Base-by-base conservation (phyloP, 2,113 vertebrate genomes). In the Lampris incognitus region DNA sequence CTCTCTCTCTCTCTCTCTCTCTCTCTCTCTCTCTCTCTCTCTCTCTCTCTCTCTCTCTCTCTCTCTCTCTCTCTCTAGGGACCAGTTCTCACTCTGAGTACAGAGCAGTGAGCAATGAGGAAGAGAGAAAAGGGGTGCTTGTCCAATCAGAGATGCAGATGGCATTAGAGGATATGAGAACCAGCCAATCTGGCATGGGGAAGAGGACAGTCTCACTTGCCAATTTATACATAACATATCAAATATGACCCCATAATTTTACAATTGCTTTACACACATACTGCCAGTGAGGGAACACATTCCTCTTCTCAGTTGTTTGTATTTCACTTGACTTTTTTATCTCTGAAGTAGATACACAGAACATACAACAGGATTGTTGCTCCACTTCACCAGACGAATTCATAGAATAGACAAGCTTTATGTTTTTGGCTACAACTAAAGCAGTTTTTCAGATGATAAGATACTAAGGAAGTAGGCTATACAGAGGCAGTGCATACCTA, bases 101-200 rank as follows among this genome's bases (percentile, higher is more conserved):
- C 69, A 76, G 66, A 78, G 72, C 79, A 64, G 38, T 37, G 56
- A 82, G 76, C 63, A 39, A 90, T 83, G 88, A 85, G 76, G 84
- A 86, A 76, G 73, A 84, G 81, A 72, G 80, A 88, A 52, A 87
- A 72, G 71, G 75, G 46, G 67, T 68, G 71, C 69, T 55, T 8
- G 40, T 90, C 86, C 78, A 89, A 88, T 85, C 74, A 83, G 82
- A 82, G 78, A 75, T 78, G 80, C 83, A 72, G 83, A 87, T 60
- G 83, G 80, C 87, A 82, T 68, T 81, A 63, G 77, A 80, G 69
- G 79, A 92, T 84, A 75, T 82, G 78, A 87, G 80, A 1, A 77
- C 3, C 72, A 85, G 83, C 76, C 86, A 76, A 82, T 73, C 90
- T 65, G 89, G 86, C 82, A 58, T 39, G 46, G 41, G 78, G 76